Evolutionary conservation across 2,888 invertebrate species (phyloP).

Genomic region (Oligia latruncula): DNA sequence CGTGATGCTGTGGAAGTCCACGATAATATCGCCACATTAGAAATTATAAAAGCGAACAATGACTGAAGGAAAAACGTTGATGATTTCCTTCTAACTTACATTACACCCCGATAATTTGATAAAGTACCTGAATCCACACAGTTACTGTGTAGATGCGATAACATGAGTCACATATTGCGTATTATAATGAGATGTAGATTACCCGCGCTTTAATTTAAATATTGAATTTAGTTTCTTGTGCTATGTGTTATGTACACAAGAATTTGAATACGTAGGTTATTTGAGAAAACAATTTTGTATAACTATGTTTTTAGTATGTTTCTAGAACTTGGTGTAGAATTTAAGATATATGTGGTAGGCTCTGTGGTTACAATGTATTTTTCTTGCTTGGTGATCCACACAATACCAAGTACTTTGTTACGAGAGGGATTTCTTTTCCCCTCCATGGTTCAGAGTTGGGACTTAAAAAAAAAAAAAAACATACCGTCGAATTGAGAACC

Average conservation of each 20-base stretch:
- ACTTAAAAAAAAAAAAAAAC: no score
- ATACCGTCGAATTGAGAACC: no score
- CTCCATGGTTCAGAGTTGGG: not conserved
- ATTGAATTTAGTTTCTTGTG: slow-evolving; percentile 64
- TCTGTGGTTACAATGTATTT: slow-evolving; percentile 1
- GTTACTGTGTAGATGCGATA: slow-evolving; percentile 43
- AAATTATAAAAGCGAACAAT: not conserved
- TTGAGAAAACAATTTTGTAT: slow-evolving; percentile 49
- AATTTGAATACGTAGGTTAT: slow-evolving; percentile 62
- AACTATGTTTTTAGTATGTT: slow-evolving; percentile 36
- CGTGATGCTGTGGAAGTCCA: not conserved
- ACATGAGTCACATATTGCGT: slow-evolving; percentile 53
- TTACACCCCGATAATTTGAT: slow-evolving; percentile 12
- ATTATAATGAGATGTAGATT: slow-evolving; percentile 68
- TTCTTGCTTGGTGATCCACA: slow-evolving; percentile 5
- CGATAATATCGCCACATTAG: not conserved
- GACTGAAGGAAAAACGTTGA: not conserved
- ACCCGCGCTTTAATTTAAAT: slow-evolving; percentile 64
- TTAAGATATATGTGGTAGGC: slow-evolving; percentile 12
- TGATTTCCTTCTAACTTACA: not conserved
- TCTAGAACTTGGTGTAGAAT: slow-evolving; percentile 3
- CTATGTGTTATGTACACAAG: slow-evolving; percentile 41
- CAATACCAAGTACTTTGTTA: not conserved
- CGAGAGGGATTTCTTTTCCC: not conserved
- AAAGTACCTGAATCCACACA: slow-evolving; percentile 21